phyloP scores from a whole-genome alignment of 2,113 vertebrate species.

The Erythrolamprus reginae region DNA sequence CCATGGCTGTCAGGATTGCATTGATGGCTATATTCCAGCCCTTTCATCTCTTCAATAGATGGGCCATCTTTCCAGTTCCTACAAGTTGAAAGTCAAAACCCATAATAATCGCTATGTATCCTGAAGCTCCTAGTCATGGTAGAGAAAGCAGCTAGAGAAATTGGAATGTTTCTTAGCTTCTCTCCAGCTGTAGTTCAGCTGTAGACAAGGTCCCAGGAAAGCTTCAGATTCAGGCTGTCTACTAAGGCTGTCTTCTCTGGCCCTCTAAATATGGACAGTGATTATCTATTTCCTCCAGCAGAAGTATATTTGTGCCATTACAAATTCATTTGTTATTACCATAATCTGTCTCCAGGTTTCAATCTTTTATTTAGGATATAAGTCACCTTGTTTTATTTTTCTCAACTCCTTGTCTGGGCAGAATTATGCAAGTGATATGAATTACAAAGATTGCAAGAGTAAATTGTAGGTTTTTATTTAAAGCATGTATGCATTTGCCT shows the following conservation, averaged over 20 bases:
- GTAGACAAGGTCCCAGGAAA: background rate
- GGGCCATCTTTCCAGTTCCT: background rate
- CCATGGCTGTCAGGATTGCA: too few species aligned
- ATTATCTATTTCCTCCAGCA: conserved; percentile 20
- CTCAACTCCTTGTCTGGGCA: background rate
- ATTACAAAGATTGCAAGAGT: background rate
- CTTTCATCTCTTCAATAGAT: background rate
- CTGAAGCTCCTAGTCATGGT: background rate
- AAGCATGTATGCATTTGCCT: too few species aligned
- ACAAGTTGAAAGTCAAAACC: background rate
- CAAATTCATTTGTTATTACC: conserved; percentile 15
- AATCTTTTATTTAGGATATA: conserved; percentile 5
- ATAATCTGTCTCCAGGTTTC: background rate
- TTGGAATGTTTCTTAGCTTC: background rate
- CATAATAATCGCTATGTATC: background rate
- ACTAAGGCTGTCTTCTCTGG: background rate
- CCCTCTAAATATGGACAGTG: background rate
- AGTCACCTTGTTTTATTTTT: background rate
- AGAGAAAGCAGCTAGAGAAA: background rate
- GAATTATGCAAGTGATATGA: background rate
- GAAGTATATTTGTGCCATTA: conserved; percentile 29
- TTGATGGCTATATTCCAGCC: background rate
- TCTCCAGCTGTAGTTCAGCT: background rate
- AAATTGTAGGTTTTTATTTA: too few species aligned
- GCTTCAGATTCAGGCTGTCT: background rate